These are phyloP conservation scores for Lottia scabra DNA, from an alignment of 2,888 invertebrate genomes.

Conservation along the genomic window DNA sequence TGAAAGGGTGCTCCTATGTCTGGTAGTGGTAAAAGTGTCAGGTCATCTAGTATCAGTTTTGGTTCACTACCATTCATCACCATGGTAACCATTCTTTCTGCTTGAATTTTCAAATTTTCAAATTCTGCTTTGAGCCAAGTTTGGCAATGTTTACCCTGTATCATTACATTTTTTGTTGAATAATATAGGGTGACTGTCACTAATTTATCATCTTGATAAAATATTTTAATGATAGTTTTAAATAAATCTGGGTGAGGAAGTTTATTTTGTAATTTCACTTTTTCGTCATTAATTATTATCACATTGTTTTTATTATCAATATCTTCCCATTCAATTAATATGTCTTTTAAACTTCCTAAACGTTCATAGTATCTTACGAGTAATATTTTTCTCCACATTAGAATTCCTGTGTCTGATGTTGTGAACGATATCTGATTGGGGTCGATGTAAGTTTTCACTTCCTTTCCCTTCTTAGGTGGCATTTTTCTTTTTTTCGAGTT, in stretches of 20 bases:
- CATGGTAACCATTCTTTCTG: neutral
- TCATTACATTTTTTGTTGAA: neutral
- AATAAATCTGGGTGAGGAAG: neutral
- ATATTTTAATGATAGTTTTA: neutral
- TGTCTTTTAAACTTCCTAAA: neutral
- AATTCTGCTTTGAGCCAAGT: neutral
- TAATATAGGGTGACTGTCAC: neutral
- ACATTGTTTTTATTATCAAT: neutral
- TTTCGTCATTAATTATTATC: neutral
- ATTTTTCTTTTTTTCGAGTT: neutral
- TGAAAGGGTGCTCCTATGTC: too few relatives aligned
- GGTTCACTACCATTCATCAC: neutral
- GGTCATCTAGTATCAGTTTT: neutral
- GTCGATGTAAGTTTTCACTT: neutral
- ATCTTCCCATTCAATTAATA: neutral
- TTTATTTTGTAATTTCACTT: neutral
- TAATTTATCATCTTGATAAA: neutral
- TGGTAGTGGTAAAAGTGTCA: too few relatives aligned
- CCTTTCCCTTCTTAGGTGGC: neutral
- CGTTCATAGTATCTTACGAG: neutral
- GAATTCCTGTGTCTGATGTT: neutral
- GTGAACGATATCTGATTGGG: neutral
- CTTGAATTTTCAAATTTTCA: neutral
- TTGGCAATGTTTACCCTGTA: neutral
- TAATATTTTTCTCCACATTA: neutral